A percentile compares a stretch with the other conserved stretches of the same genome.
phyloP scores from a whole-genome alignment of 2,113 vertebrate species.

The Anas platyrhynchos region DNA sequence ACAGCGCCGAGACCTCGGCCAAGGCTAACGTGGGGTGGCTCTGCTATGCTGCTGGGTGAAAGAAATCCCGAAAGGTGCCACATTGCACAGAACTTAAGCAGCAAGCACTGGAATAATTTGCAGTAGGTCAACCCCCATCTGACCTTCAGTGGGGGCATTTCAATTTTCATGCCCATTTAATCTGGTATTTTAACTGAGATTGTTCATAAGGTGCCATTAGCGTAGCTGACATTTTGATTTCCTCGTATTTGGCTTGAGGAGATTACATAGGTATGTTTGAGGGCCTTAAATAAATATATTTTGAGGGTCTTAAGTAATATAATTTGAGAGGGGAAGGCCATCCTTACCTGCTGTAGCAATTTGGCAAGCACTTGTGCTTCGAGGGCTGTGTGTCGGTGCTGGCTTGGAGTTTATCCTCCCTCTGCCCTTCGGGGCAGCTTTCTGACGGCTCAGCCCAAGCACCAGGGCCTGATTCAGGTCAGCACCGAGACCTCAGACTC shows the following conservation, averaged over 20 bases:
- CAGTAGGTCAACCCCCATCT: not conserved
- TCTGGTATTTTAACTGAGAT: not conserved
- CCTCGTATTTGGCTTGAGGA: not conserved
- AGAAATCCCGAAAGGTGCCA: not conserved
- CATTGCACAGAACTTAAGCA: not conserved
- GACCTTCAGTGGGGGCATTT: not conserved
- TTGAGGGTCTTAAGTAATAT: not conserved
- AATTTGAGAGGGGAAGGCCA: not conserved
- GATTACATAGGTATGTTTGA: not conserved
- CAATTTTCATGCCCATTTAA: not conserved
- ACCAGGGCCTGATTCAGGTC: not conserved
- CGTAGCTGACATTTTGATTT: constrained; percentile 23
- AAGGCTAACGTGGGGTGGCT: not conserved
- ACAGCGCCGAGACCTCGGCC: not conserved
- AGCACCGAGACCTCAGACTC: not conserved
- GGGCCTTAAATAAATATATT: not conserved
- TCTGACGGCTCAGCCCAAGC: not conserved
- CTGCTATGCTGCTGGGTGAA: not conserved
- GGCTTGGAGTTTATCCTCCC: not conserved
- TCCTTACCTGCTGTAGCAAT: not conserved
- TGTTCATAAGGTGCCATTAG: not conserved
- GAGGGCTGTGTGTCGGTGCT: not conserved
- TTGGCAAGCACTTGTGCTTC: not conserved
- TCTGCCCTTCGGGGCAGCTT: not conserved
- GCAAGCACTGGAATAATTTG: not conserved